Evolutionary conservation across 2,888 invertebrate genomes (phyloP).

Genomic region (Pantelozetes paolii): DNA sequence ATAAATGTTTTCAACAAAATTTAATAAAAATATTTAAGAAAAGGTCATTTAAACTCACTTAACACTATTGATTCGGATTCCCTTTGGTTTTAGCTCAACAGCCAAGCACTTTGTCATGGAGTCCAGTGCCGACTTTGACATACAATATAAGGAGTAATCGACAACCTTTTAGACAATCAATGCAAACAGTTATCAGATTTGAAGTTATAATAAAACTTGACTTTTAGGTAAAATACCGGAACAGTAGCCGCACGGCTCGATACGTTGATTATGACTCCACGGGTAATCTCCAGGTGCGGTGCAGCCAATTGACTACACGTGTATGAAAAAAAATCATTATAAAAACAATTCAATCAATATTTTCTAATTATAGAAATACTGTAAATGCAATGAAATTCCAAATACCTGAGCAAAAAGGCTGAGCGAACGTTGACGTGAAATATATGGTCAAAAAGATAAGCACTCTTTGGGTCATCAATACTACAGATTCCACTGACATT

Average conservation of each 20-base stretch:
- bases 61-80: constrained; percentile 12
- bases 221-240: background rate
- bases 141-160: constrained; percentile 1
- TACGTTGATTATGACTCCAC: background rate
- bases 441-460: constrained; percentile 22
- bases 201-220: background rate
- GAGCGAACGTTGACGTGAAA: constrained; percentile 15
- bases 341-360: background rate
- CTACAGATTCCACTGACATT: background rate
- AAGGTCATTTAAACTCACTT: background rate
- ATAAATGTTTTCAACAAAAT: background rate
- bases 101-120: constrained; percentile 2
- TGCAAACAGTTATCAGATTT: background rate
- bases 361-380: background rate
- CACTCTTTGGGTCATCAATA: constrained; percentile 1
- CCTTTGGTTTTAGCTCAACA: background rate
- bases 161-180: background rate
- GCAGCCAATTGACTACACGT: background rate
- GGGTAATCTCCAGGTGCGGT: background rate
- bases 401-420: background rate
- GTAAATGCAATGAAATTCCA: too few relatives aligned
- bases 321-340: background rate
- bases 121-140: background rate
- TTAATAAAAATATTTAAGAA: background rate
- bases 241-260: constrained; percentile 1